A percentile compares a stretch with the other conserved stretches of the same genome.
Evolutionary conservation across 2,888 invertebrate genomes (phyloP).

Genomic region (Cistogaster globosa): DNA sequence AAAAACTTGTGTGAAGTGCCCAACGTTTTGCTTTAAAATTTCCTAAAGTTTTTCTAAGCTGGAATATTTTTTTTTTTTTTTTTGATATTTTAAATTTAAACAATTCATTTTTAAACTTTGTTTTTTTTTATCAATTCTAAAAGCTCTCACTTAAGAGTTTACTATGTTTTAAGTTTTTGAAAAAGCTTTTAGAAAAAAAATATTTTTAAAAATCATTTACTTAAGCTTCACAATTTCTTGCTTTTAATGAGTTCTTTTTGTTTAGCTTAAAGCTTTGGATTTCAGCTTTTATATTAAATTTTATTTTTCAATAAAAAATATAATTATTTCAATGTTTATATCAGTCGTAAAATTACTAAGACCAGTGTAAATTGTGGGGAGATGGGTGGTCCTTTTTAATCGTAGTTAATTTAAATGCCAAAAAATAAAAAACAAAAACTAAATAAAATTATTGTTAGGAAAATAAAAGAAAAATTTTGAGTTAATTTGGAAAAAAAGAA

Average conservation of each 20-base stretch:
- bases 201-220: too few species aligned
- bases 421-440: neutral
- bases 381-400: neutral
- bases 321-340: neutral
- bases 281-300: neutral
- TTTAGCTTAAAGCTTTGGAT: neutral
- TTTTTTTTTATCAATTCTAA: neutral
- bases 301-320: neutral
- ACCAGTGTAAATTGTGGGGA: neutral
- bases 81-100: too few species aligned
- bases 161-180: too few species aligned
- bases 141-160: neutral
- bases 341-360: neutral
- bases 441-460: conserved; percentile 30
- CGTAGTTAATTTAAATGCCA: conserved; percentile 40
- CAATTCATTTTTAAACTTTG: too few species aligned
- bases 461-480: conserved; percentile 6
- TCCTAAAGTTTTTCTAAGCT: too few species aligned
- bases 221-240: too few species aligned
- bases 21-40: too few species aligned
- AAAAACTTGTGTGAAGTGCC: too few species aligned
- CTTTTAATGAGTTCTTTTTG: too few species aligned
- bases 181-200: too few species aligned
- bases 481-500: conserved; percentile 39
- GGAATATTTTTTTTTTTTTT: too few species aligned